A percentile compares a stretch with the other conserved stretches of the same genome.
These are phyloP conservation scores for Pocillopora verrucosa DNA, from an alignment of 64 coral and sea anemone genomes.

Conservation along the genomic window DNA sequence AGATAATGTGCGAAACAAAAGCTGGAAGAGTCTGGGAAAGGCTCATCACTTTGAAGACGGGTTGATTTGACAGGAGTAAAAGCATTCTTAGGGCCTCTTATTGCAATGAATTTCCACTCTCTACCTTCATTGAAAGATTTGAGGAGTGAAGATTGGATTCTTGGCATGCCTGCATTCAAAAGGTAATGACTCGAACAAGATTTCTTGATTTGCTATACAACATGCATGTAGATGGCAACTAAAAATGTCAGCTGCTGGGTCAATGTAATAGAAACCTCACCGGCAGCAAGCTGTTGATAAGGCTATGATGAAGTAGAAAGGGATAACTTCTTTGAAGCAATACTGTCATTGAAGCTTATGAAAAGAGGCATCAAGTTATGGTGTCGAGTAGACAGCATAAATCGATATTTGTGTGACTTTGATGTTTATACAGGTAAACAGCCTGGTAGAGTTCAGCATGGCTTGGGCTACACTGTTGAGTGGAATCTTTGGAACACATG, in stretches of 20 bases:
- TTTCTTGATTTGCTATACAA: conserved; percentile 2
- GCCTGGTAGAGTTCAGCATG: background rate
- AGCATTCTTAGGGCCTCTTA: conserved; percentile 12
- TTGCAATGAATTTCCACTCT: conserved; percentile 15
- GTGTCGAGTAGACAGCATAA: conserved; percentile 45
- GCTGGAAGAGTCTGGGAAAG: too few relatives aligned
- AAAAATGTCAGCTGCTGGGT: conserved; percentile 35
- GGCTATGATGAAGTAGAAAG: conserved; percentile 47
- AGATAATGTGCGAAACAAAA: background rate
- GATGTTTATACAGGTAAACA: conserved; percentile 36
- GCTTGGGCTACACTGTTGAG: conserved; percentile 14
- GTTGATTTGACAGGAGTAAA: background rate
- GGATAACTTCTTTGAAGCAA: conserved; percentile 40
- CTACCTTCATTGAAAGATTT: conserved; percentile 31
- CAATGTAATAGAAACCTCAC: conserved; percentile 16
- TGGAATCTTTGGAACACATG: conserved; percentile 3
- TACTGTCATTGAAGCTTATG: conserved; percentile 55
- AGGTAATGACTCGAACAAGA: conserved; percentile 28
- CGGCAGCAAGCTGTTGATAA: conserved; percentile 40
- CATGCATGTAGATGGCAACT: conserved; percentile 44
- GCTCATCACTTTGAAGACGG: background rate
- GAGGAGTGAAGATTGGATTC: conserved; percentile 35
- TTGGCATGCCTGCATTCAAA: conserved; percentile 28
- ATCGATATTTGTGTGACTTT: conserved; percentile 44
- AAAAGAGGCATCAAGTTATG: conserved; percentile 60